Conservation (phyloP, 2,888 invertebrate genomes). For the Brachynemurus nebulosus region DNA sequence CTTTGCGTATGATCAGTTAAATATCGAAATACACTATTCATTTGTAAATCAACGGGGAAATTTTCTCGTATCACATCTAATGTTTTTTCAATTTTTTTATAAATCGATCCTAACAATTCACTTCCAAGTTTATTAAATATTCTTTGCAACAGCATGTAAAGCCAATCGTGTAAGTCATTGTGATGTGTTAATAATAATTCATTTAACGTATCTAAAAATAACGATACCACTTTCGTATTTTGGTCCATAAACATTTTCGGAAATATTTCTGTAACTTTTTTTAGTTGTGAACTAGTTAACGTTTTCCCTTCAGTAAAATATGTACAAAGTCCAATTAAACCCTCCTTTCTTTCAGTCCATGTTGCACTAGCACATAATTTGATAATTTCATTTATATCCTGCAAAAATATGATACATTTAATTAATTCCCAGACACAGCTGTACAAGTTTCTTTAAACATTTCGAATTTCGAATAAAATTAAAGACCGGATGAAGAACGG, state of each 20-base stretch:
- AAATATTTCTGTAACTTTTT: slow-evolving; percentile 82
- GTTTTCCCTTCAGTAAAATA: slow-evolving; percentile 57
- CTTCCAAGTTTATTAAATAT: slow-evolving; percentile 73
- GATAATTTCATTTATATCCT: slow-evolving; percentile 78
- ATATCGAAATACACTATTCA: slow-evolving; percentile 61
- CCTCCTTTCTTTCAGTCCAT: slow-evolving; percentile 93
- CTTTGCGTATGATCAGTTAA: slow-evolving; percentile 86
- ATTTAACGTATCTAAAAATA: slow-evolving; percentile 86
- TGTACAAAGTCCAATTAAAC: slow-evolving; percentile 57
- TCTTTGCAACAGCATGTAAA: slow-evolving; percentile 68
- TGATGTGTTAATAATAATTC: slow-evolving; percentile 79
- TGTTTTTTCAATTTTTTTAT: slow-evolving; percentile 78
- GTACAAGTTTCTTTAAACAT: too few species aligned
- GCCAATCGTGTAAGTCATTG: slow-evolving; percentile 81
- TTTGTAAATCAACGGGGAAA: slow-evolving; percentile 50
- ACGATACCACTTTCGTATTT: slow-evolving; percentile 83
- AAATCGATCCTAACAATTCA: slow-evolving; percentile 83
- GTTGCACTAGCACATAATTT: slow-evolving; percentile 76
- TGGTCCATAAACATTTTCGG: slow-evolving; percentile 97
- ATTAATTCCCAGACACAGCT: too few species aligned
- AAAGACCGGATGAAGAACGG: too few species aligned
- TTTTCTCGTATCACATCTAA: slow-evolving; percentile 60
- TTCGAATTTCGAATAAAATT: too few species aligned
- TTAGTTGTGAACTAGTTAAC: slow-evolving; percentile 54
- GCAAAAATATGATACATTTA: slow-evolving; percentile 22